These are phyloP conservation scores for Nomada hirtipes DNA, from an alignment of 2,888 invertebrate species.

Conservation along the genomic window DNA sequence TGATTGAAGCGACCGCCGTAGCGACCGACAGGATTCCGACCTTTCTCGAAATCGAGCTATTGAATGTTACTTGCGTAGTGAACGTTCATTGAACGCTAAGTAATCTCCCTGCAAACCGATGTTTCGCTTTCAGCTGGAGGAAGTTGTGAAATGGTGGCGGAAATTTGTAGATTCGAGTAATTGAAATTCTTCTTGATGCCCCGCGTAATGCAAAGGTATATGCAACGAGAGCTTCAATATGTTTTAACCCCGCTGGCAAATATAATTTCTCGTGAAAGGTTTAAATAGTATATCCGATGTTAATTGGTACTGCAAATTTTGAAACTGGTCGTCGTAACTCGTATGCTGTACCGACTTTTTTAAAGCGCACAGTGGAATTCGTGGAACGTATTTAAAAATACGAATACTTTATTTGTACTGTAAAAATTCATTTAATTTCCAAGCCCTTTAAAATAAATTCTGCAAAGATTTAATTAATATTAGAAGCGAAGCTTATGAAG, in stretches of 20 bases:
- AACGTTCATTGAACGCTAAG: too few species aligned
- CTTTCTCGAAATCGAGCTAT: neutral
- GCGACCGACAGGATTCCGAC: neutral
- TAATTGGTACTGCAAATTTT: neutral
- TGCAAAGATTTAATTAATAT: too few species aligned
- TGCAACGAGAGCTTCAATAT: too few species aligned
- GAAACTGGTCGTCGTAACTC: too few species aligned
- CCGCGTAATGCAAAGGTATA: neutral
- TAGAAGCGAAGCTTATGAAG: too few species aligned
- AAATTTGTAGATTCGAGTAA: neutral
- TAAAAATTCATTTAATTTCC: too few species aligned
- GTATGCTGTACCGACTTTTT: too few species aligned
- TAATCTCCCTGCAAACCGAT: neutral
- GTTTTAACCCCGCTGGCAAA: neutral
- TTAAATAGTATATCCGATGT: neutral
- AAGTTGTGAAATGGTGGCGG: neutral
- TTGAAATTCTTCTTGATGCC: constrained; percentile 13
- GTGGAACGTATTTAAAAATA: too few species aligned
- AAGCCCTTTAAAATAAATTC: too few species aligned
- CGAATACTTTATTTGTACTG: too few species aligned
- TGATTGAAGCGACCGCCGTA: neutral
- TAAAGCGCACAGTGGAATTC: too few species aligned
- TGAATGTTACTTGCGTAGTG: neutral
- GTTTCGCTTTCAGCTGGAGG: neutral
- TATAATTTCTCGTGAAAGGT: neutral